Percentiles rank a stretch among this genome's conserved stretches.
phyloP scores from a whole-genome alignment of 2,797 vertebrate genomes.

The Pagetopsis macropterus region DNA sequence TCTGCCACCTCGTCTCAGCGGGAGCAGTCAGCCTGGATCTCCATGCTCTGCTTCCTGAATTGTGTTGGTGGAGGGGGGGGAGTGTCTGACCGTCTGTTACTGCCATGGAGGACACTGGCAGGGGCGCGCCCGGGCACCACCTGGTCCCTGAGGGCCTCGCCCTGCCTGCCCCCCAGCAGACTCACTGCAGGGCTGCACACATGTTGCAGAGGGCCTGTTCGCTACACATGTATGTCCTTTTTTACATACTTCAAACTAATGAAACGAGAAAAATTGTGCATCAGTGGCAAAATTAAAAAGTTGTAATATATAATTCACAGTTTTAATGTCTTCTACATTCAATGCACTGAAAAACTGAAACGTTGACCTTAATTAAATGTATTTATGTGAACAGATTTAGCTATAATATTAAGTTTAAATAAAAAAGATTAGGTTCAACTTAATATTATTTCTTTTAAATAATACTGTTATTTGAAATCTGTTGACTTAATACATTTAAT shows the following conservation, averaged over 20 bases:
- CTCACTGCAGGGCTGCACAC: conserved; percentile 24
- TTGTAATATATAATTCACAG: background rate
- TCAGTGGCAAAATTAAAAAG: no score
- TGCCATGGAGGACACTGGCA: conserved; percentile 20
- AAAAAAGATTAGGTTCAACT: no score
- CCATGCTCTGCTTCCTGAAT: conserved; percentile 38
- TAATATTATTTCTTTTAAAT: no score
- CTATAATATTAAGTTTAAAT: no score
- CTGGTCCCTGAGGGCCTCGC: conserved; percentile 35
- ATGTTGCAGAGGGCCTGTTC: conserved; percentile 9
- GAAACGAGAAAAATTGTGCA: background rate
- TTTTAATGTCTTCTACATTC: no score
- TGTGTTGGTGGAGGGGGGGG: conserved; percentile 31
- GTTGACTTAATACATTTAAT: no score
- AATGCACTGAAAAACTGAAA: no score
- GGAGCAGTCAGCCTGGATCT: conserved; percentile 51
- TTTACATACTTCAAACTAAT: background rate
- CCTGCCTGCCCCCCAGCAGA: conserved; percentile 29
- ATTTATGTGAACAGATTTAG: no score
- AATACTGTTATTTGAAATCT: no score
- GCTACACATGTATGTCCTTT: background rate
- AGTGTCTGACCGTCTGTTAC: conserved; percentile 56
- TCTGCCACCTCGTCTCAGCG: conserved; percentile 42
- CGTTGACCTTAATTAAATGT: no score
- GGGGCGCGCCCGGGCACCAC: conserved; percentile 10